A percentile compares a stretch with the other conserved stretches of the same genome.
phyloP scores from a whole-genome alignment of 2,113 vertebrate genomes.

The Seriola aureovittata region DNA sequence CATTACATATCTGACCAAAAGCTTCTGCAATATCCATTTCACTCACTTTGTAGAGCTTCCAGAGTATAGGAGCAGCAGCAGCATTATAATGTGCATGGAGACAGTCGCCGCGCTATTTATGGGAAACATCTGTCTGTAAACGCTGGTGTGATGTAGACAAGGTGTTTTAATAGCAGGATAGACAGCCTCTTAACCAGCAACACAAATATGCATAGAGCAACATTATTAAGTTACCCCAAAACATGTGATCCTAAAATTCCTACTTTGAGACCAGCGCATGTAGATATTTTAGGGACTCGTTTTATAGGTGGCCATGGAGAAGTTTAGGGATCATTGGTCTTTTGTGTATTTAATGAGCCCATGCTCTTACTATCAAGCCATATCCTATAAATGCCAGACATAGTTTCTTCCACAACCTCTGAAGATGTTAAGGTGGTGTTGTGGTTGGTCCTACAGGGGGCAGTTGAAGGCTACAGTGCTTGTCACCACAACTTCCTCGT shows the following conservation, averaged over 20 bases:
- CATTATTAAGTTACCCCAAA: neutral
- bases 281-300: neutral
- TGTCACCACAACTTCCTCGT: constrained; percentile 62
- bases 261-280: neutral
- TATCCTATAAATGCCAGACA: too few relatives aligned
- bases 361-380: neutral
- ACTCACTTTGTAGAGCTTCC: constrained; percentile 4
- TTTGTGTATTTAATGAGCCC: neutral
- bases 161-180: constrained; percentile 1
- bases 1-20: neutral
- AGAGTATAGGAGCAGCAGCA: constrained; percentile 13
- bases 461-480: constrained; percentile 41
- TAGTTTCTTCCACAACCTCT: neutral
- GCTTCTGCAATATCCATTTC: constrained; percentile 9
- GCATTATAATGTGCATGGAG: constrained; percentile 11
- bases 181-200: neutral
- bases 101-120: constrained; percentile 35
- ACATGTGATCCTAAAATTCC: neutral
- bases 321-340: neutral
- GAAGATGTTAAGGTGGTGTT: constrained; percentile 19
- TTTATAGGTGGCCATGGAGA: neutral
- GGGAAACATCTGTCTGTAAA: constrained; percentile 21
- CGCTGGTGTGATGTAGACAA: constrained; percentile 2
- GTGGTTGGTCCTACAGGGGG: constrained; percentile 67
- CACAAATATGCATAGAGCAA: neutral